Evolutionary conservation across 1,140 invertebrate genomes (phyloP), one percentile per base, ranked within the genome.

Genomic region (Subanguina moxae): DNA sequence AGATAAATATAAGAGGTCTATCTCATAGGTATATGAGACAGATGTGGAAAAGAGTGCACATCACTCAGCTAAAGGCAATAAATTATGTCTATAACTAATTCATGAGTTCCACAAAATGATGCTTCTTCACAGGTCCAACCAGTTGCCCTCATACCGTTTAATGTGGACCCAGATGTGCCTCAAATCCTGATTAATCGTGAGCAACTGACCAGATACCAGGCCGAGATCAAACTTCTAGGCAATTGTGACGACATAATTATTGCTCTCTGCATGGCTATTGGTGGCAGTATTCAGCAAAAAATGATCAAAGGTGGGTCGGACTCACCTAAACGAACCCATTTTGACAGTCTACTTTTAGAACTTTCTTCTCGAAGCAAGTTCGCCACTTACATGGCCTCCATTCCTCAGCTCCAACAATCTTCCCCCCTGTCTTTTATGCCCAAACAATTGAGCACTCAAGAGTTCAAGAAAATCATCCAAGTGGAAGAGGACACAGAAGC

Each of bases 111-210:
- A 52, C 48, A 25, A 52, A 8, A 52, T 15, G 15, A 52, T n/a
- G n/a, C 3, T 61, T 21, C 13, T 61, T 30, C n/a, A 25, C 38
- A 61, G 58, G 72, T 73, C 15, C 73, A 69, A 15, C 73, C 73
- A 9, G 73, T 74, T 23, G 56, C 76, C n/a, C 27, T 74, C 42
- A 74, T 74, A 43, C 73, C 73, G 5, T 77, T 48, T 57, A 77
- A 74, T 61, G 58, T 74, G 17, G 75, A 72, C 13, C 27, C 42
- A 28, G 38, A 57, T 23, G 76, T 74, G 23, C 73, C 73, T 8
- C 73, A 74, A 64, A 74, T 74, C 63, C 59, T 74, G 43, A 74
- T 74, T 17, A 74, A 74, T 32, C 70, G 69, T 25, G 73, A 74
- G 59, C n/a, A 63, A 15, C 23, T 74, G 15, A 57, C 59, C 15